Conservation (phyloP, 2,888 invertebrate genomes). For the Drosophila diplacantha region DNA sequence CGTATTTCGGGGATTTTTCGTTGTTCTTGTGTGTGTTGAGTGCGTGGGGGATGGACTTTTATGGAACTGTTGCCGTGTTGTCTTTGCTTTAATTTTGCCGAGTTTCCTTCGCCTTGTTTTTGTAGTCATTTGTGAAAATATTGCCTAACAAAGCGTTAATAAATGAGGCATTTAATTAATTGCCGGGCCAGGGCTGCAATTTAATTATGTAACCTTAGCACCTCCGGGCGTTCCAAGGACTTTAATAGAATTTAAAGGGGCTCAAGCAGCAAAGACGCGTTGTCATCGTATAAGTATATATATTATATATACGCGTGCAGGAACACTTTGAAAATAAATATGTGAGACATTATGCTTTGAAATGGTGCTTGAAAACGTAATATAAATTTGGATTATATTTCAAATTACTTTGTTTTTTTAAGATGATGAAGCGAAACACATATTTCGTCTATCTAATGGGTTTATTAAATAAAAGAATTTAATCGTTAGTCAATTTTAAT, state of each 20-base stretch:
- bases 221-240: slow-evolving; percentile 59
- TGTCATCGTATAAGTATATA: slow-evolving; percentile 8
- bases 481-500: not conserved
- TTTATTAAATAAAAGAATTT: not conserved
- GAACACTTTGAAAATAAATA: slow-evolving; percentile 1
- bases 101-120: slow-evolving; percentile 37
- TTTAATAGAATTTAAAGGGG: slow-evolving; percentile 61
- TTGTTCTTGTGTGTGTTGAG: slow-evolving; percentile 6
- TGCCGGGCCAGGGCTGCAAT: slow-evolving; percentile 60
- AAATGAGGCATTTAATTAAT: slow-evolving; percentile 74
- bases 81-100: slow-evolving; percentile 42
- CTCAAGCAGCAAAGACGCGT: slow-evolving; percentile 8
- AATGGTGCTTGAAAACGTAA: not conserved
- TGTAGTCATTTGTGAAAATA: slow-evolving; percentile 68
- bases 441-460: not conserved
- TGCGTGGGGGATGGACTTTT: slow-evolving; percentile 24
- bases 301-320: not conserved
- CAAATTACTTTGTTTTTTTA: not conserved
- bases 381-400: not conserved
- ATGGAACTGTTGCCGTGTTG: slow-evolving; percentile 35
- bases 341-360: not conserved
- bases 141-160: slow-evolving; percentile 71
- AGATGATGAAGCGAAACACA: not conserved
- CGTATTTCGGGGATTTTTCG: slow-evolving; percentile 6
- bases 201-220: slow-evolving; percentile 73